Percentiles rank a stretch among this genome's conserved stretches.
These are phyloP conservation scores for Spicauda simplicius DNA, from an alignment of 2,888 invertebrate species.

Conservation along the genomic window DNA sequence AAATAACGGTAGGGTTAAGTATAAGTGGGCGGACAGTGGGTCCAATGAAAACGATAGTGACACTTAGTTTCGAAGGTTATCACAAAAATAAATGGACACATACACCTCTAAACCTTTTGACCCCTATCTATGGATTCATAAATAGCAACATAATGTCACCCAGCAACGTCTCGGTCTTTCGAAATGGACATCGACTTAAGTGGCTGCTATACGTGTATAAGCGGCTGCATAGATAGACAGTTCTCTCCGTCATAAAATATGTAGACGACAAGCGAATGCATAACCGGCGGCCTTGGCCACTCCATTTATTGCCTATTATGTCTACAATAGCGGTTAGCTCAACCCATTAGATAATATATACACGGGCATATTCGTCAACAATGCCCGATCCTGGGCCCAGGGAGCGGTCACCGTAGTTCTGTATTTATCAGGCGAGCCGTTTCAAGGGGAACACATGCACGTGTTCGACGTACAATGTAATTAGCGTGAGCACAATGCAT, in stretches of 20 bases:
- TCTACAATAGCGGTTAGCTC: constrained; percentile 3
- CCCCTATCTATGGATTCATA: too few species aligned
- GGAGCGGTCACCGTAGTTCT: constrained; percentile 16
- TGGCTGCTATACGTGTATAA: neutral
- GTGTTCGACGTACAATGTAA: constrained; percentile 45
- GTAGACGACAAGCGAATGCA: constrained; percentile 4
- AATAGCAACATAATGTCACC: neutral
- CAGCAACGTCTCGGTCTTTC: neutral
- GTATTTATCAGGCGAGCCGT: constrained; percentile 24
- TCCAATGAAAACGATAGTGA: constrained; percentile 11
- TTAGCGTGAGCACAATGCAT: constrained; percentile 39
- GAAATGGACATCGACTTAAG: neutral
- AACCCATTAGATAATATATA: constrained; percentile 1
- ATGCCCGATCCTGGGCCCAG: constrained; percentile 14
- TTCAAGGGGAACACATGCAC: constrained; percentile 43
- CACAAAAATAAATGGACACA: neutral
- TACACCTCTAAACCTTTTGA: neutral
- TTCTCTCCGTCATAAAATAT: constrained; percentile 4
- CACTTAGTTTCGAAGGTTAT: neutral
- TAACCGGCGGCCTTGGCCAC: constrained; percentile 16
- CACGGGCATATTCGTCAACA: constrained; percentile 8
- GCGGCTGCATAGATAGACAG: neutral
- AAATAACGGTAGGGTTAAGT: constrained; percentile 18
- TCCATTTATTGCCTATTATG: constrained; percentile 15
- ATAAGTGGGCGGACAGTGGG: constrained; percentile 10